Evolutionary conservation across 1,140 invertebrate species (phyloP).

Genomic region (Phenacoccus solenopsis): DNA sequence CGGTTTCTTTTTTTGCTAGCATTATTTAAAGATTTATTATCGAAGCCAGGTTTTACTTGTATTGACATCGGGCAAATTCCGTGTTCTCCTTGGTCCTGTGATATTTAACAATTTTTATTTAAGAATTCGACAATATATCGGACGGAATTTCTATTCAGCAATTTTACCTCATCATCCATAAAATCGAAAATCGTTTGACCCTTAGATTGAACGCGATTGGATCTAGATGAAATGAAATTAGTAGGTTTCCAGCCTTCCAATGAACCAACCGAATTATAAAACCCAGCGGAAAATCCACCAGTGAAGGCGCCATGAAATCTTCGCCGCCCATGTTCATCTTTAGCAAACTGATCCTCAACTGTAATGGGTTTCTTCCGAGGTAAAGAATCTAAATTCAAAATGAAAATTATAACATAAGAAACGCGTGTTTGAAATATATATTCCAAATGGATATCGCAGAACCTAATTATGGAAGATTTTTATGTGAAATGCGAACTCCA

Average conservation of each 20-base stretch:
- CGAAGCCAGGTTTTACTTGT: slow-evolving; percentile 62
- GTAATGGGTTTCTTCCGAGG: slow-evolving; percentile 62
- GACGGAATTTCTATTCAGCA: not conserved
- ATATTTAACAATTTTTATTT: not conserved
- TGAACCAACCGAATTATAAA: slow-evolving; percentile 91
- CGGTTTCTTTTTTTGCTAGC: slow-evolving; percentile 33
- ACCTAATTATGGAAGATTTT: not conserved
- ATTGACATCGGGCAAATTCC: slow-evolving; percentile 85
- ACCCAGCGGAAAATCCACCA: slow-evolving; percentile 96
- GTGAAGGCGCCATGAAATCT: slow-evolving; percentile 99
- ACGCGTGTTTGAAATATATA: not conserved
- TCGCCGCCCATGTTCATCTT: slow-evolving; percentile 75
- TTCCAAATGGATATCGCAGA: not conserved
- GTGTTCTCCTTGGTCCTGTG: slow-evolving; percentile 63
- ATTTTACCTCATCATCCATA: slow-evolving; percentile 88
- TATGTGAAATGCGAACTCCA: too few species aligned
- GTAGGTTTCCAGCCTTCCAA: slow-evolving; percentile 90
- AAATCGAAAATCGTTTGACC: slow-evolving; percentile 75
- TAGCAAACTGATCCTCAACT: slow-evolving; percentile 82
- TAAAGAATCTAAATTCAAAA: slow-evolving; percentile 50
- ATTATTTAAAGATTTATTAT: slow-evolving; percentile 23
- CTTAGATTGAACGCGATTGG: slow-evolving; percentile 42
- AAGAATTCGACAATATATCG: too few species aligned
- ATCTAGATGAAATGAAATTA: slow-evolving; percentile 79
- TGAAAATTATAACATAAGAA: slow-evolving; percentile 14